Evolutionary conservation across 2,888 invertebrate genomes (phyloP), one percentile per base, ranked within the genome.

Genomic region (Drosophila villosipedis): DNA sequence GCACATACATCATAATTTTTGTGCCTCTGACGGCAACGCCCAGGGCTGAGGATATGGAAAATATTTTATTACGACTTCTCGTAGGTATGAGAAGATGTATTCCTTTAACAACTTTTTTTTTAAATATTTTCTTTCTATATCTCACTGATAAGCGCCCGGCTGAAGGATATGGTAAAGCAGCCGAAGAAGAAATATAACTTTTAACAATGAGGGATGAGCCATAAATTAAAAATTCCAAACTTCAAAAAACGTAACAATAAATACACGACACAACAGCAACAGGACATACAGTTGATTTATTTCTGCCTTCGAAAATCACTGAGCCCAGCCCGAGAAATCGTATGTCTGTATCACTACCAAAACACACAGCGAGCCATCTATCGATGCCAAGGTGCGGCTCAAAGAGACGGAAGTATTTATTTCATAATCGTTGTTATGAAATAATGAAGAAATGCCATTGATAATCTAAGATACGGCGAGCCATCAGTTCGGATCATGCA

Each of bases 1-100:
- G 92, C 90, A 76, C 91, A 91, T 92, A 90, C 90, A 92, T 92
- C 92, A 92, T 88, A 88, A 90, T 88, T 88, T 88, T 86, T 76
- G 83, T 78, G 79, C 86, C 80, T 83, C 80, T 82, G 82, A 76
- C 79, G 78, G 63, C 73, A 66, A 68, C 71, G 77, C 82, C 76
- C 76, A 68, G 67, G 50, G 47, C 53, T 49, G 37, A 69, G 59
- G 68, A 67, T 80, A 74, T 80, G 78, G 64, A 76, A 82, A 80
- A 84, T 84, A 89, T 84, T 86, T 82, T 82, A 90, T 83, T 91
- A 75, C 88, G 55, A 61, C 52, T 62, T 64, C 49, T 62, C 50
- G 33, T 63, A 76, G 73, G 80, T 73, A 76, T 25, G 55, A 70
- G 64, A 73, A 69, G 78, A 77, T 77, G 73, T 68, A 77, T 81